A percentile compares a stretch with the other conserved stretches of the same genome.
Conservation (phyloP, 1,140 invertebrate genomes). For the Cepaea nemoralis region DNA sequence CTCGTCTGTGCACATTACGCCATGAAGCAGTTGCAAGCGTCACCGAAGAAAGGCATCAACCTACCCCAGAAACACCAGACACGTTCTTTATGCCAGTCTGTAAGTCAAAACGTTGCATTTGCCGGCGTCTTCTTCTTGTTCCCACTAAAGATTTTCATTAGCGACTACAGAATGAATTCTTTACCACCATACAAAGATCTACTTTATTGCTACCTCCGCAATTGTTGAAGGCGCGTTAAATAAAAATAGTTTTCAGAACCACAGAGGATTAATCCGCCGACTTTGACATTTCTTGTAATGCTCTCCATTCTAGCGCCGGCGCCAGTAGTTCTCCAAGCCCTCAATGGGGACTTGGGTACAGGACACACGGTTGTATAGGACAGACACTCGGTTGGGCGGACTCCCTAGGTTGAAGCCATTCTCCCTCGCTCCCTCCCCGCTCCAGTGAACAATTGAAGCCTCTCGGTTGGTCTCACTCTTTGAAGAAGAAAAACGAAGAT, state of each 20-base stretch:
- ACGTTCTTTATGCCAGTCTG: neutral
- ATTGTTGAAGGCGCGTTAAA: neutral
- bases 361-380: neutral
- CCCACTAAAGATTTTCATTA: slow-evolving; percentile 3
- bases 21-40: neutral
- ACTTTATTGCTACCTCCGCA: neutral
- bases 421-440: neutral
- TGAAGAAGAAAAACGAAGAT: slow-evolving; percentile 10
- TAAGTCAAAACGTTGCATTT: slow-evolving; percentile 5
- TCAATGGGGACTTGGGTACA: neutral
- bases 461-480: slow-evolving; percentile 1
- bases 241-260: slow-evolving; percentile 3
- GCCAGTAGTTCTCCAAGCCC: neutral
- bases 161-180: neutral
- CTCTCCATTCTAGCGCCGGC: neutral
- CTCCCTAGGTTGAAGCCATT: slow-evolving; percentile 1
- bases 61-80: neutral
- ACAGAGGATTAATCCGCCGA: neutral
- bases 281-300: slow-evolving; percentile 11
- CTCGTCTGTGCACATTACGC: neutral
- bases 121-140: neutral
- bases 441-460: neutral
- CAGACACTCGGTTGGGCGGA: slow-evolving; percentile 13
- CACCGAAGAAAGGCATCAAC: neutral
- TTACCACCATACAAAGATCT: neutral